phyloP scores from a whole-genome alignment of 2,113 vertebrate species.

The Sminthopsis crassicaudata region DNA sequence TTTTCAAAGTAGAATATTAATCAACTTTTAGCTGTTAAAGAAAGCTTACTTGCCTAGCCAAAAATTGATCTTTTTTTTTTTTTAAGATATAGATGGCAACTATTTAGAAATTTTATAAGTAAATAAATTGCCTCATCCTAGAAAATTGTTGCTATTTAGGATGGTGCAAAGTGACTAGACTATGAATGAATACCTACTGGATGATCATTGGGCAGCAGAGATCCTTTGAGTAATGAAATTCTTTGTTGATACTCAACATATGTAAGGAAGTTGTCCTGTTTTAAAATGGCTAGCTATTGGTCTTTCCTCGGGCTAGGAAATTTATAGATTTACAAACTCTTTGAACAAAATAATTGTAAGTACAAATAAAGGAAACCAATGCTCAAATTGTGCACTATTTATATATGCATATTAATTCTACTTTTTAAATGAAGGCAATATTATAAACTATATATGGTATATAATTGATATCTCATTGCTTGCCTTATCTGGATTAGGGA shows the following conservation, averaged over 20 bases:
- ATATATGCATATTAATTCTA: background rate
- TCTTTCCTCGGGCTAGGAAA: background rate
- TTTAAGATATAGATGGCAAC: background rate
- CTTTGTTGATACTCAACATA: background rate
- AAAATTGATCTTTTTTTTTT: conserved; percentile 10
- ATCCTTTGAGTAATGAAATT: conserved; percentile 13
- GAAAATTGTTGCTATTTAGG: conserved; percentile 1
- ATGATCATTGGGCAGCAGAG: background rate
- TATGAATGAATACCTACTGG: background rate
- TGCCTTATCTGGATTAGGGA: background rate
- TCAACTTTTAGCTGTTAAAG: background rate
- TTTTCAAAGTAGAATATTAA: background rate
- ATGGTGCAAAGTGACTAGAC: background rate
- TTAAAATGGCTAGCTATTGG: background rate
- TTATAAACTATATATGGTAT: background rate
- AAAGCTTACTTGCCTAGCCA: background rate
- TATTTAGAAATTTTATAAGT: conserved; percentile 24
- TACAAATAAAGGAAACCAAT: conserved; percentile 24
- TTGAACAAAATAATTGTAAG: conserved; percentile 24
- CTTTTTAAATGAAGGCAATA: background rate
- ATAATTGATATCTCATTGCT: background rate
- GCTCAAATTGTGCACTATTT: background rate
- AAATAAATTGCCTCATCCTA: conserved; percentile 12
- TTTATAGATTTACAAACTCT: background rate
- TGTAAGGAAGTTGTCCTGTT: background rate